Conservation (phyloP, 2,888 invertebrate species). For the Dicycla oo region DNA sequence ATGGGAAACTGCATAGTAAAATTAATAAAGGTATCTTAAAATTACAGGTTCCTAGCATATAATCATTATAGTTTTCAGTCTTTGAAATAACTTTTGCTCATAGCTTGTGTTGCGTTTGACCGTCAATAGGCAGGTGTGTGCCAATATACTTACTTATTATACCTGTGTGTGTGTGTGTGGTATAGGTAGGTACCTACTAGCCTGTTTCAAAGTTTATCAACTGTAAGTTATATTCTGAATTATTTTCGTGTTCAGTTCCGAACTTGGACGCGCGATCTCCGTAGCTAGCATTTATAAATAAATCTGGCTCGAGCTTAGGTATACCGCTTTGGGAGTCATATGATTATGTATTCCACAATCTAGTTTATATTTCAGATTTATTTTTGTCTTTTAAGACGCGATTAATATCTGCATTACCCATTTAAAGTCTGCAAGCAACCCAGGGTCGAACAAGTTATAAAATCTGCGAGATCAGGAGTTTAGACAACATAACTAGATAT, state of each 20-base stretch:
- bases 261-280: slow-evolving; percentile 58
- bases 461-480: no score
- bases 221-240: slow-evolving; percentile 24
- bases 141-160: background rate
- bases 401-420: no score
- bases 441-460: no score
- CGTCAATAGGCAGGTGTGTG: background rate
- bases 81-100: background rate
- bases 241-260: slow-evolving; percentile 49
- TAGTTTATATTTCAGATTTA: background rate
- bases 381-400: no score
- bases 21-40: background rate
- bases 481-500: no score
- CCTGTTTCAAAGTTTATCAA: slow-evolving; percentile 20
- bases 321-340: slow-evolving; percentile 63
- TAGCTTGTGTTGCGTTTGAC: background rate
- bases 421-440: no score
- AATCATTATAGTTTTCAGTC: background rate
- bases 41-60: background rate
- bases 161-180: no score
- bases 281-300: slow-evolving; percentile 72
- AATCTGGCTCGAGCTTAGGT: slow-evolving; percentile 69
- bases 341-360: slow-evolving; percentile 15
- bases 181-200: background rate
- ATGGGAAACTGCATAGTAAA: background rate